Evolutionary conservation across 2,888 invertebrate genomes (phyloP).

Genomic region (Mimas tiliae): DNA sequence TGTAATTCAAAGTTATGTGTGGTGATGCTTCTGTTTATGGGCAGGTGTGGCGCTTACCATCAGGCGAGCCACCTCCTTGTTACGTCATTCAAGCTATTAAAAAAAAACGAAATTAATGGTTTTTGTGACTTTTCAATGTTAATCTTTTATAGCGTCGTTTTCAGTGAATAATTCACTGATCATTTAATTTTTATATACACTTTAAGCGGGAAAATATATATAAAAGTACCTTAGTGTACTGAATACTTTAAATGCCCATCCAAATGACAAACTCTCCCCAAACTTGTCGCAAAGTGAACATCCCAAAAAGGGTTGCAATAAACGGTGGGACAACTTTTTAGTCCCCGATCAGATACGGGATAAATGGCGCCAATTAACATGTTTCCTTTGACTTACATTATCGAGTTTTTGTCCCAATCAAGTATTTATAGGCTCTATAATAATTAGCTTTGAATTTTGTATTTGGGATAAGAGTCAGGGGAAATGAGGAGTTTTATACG

Average conservation of each 20-base stretch:
- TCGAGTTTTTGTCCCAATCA: slow-evolving; percentile 9
- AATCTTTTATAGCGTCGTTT: too few relatives aligned
- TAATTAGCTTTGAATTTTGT: not conserved
- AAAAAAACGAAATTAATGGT: too few relatives aligned
- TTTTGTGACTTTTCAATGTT: too few relatives aligned
- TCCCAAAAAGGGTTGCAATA: slow-evolving; percentile 26
- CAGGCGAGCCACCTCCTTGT: too few relatives aligned
- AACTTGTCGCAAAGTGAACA: not conserved
- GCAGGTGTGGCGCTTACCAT: too few relatives aligned
- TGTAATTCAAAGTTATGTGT: too few relatives aligned
- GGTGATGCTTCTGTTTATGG: too few relatives aligned
- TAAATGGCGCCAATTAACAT: slow-evolving; percentile 56
- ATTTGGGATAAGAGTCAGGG: not conserved
- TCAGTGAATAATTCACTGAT: too few relatives aligned
- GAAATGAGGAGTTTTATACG: not conserved
- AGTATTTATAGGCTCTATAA: not conserved
- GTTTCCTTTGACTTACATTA: slow-evolving; percentile 34
- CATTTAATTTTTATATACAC: too few relatives aligned
- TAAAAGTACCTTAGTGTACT: not conserved
- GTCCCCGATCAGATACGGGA: slow-evolving; percentile 43
- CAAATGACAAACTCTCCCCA: slow-evolving; percentile 9
- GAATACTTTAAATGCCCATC: not conserved
- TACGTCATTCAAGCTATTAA: too few relatives aligned
- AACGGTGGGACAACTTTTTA: slow-evolving; percentile 41
- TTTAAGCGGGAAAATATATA: not conserved